Evolutionary conservation across 2,113 vertebrate species (phyloP).

Genomic region (Ochotona curzoniae): DNA sequence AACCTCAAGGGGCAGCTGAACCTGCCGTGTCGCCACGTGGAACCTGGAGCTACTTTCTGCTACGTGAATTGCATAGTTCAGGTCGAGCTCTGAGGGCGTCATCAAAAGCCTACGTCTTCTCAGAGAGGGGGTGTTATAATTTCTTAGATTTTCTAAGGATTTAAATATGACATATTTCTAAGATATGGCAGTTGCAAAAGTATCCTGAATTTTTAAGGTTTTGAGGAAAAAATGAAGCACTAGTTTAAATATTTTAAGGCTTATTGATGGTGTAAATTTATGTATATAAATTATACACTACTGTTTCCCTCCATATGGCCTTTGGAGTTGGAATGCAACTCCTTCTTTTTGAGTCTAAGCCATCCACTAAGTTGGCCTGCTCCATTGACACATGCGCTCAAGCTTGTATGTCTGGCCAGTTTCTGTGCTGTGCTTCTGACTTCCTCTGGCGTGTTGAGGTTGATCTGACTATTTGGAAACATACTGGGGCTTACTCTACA

Average conservation of each 20-base stretch:
- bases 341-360: background rate
- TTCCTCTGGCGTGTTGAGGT: background rate
- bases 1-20: no score
- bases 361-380: background rate
- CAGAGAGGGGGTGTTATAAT: background rate
- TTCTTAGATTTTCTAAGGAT: background rate
- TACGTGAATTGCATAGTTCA: background rate
- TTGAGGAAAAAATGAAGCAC: background rate
- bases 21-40: no score
- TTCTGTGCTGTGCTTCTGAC: no score
- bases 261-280: background rate
- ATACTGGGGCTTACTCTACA: background rate
- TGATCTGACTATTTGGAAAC: background rate
- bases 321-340: background rate
- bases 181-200: background rate
- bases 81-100: background rate
- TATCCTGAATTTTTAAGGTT: background rate
- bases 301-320: background rate
- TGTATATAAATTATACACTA: background rate
- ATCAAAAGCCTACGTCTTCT: background rate
- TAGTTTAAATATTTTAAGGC: background rate
- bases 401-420: background rate
- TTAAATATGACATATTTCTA: background rate
- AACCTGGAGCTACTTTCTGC: background rate
- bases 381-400: accelerated